Evolutionary conservation across 2,888 invertebrate species (phyloP).

Genomic region (Microdon myrmicae): DNA sequence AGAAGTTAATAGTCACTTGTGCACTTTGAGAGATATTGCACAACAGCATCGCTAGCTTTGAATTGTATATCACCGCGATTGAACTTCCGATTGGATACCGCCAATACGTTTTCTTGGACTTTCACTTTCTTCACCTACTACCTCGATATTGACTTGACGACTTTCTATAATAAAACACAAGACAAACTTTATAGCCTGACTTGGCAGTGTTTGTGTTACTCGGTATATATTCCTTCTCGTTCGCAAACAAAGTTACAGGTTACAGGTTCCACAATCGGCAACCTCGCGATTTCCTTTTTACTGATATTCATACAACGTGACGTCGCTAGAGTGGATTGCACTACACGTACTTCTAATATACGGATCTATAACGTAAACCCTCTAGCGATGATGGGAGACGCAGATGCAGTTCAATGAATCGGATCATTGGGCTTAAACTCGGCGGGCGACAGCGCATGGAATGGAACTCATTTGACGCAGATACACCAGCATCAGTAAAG

Average conservation of each 20-base stretch:
- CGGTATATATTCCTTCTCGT: slow-evolving; percentile 2
- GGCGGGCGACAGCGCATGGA: slow-evolving; percentile 35
- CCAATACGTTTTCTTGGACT: slow-evolving; percentile 37
- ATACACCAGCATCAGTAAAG: no score
- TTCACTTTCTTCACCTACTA: slow-evolving; percentile 35
- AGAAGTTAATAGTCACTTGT: no score
- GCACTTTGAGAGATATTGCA: no score
- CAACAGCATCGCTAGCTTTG: no score
- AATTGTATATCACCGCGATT: no score
- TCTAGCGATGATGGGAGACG: slow-evolving; percentile 11
- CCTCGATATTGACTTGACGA: slow-evolving; percentile 28
- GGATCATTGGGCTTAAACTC: slow-evolving; percentile 28
- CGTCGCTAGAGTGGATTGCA: no score
- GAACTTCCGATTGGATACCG: no score
- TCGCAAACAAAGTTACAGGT: no score
- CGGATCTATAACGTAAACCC: slow-evolving; percentile 18
- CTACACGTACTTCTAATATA: slow-evolving; percentile 14
- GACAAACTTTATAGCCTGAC: slow-evolving; percentile 29
- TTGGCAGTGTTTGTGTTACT: slow-evolving; percentile 18
- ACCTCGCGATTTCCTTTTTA: no score
- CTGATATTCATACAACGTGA: no score
- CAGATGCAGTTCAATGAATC: slow-evolving; percentile 38
- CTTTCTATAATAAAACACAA: slow-evolving; percentile 44
- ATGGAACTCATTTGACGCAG: slow-evolving; percentile 12
- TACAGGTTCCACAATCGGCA: no score